A percentile compares a stretch with the other conserved stretches of the same genome.
phyloP scores from a whole-genome alignment of 1,140 invertebrate species.

The Cydia pomonella region DNA sequence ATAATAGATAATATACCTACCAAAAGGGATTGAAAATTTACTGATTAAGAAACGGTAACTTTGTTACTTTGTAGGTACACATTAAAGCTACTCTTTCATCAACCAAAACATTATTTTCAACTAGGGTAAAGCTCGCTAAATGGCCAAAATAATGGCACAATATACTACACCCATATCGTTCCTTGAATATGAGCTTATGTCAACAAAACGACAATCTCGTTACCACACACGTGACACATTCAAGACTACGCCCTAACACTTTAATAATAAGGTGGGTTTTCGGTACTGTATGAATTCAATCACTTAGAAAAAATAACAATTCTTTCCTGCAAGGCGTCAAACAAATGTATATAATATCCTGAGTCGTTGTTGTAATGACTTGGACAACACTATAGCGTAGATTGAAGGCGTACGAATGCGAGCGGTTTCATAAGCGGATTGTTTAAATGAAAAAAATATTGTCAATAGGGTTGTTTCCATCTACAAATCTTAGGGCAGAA shows the following conservation, averaged over 20 bases:
- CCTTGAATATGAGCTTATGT: not conserved
- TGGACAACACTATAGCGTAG: constrained; percentile 29
- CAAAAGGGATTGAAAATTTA: no score
- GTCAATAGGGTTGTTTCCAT: no score
- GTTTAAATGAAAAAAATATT: no score
- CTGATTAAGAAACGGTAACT: no score
- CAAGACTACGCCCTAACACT: constrained; percentile 8
- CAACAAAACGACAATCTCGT: constrained; percentile 21
- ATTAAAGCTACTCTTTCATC: no score
- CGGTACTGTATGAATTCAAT: not conserved
- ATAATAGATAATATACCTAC: no score
- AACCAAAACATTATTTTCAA: no score
- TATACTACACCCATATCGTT: no score
- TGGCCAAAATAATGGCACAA: no score
- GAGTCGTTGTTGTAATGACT: constrained; percentile 25
- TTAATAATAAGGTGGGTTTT: not conserved
- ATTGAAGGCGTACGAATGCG: not conserved
- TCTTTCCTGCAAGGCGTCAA: not conserved
- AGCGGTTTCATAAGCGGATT: constrained; percentile 12
- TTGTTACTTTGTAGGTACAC: no score
- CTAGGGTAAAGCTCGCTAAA: no score
- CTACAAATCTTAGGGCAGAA: no score
- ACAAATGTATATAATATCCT: constrained; percentile 28
- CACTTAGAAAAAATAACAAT: constrained; percentile 27
- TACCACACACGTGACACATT: not conserved